These are phyloP conservation scores for Athalia cordata DNA, from an alignment of 2,888 invertebrate genomes.

Conservation along the genomic window DNA sequence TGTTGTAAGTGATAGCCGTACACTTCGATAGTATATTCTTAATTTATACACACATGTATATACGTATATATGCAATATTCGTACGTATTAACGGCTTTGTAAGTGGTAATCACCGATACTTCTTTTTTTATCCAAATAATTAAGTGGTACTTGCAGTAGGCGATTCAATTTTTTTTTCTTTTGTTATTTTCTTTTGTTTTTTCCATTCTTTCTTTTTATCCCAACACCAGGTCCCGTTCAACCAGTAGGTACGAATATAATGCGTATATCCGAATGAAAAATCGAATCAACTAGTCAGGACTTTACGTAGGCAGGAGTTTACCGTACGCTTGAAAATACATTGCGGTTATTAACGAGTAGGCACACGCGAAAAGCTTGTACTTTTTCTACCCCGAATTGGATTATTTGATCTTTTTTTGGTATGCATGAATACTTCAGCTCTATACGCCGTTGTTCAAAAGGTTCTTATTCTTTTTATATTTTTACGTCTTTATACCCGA, in stretches of 20 bases:
- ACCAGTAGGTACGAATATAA: too few species aligned
- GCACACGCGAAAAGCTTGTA: neutral
- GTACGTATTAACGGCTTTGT: neutral
- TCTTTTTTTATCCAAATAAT: neutral
- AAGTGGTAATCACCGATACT: neutral
- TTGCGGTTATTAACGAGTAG: conserved; percentile 23
- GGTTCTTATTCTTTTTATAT: too few species aligned
- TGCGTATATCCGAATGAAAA: neutral
- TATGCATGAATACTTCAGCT: too few species aligned
- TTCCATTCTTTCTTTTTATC: too few species aligned
- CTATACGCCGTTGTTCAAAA: too few species aligned
- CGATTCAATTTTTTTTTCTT: neutral
- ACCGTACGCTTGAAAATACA: neutral
- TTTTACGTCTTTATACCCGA: too few species aligned
- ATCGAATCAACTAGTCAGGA: neutral
- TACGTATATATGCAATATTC: conserved; percentile 1
- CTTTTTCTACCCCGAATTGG: conserved; percentile 5
- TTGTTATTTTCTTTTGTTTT: neutral
- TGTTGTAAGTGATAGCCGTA: conserved; percentile 21
- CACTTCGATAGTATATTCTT: conserved; percentile 18
- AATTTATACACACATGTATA: neutral
- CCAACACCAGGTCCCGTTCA: too few species aligned
- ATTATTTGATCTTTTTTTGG: too few species aligned
- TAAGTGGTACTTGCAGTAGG: neutral
- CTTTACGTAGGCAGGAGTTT: neutral